Conservation (phyloP, 2,113 vertebrate species). For the Limnothrissa miodon region DNA sequence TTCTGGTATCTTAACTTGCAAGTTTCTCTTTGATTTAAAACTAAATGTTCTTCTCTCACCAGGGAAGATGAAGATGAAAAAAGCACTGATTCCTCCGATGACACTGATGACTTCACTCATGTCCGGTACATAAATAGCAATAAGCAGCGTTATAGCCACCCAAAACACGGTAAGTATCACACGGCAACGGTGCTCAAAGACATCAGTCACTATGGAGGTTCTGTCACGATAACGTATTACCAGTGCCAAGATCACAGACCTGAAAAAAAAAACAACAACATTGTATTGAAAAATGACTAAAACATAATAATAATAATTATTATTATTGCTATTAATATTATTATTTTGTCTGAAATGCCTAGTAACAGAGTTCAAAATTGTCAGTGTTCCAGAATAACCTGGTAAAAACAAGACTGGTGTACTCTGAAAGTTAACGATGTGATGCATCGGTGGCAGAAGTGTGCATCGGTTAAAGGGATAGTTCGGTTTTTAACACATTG, state of each 20-base stretch:
- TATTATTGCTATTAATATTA: too few species aligned
- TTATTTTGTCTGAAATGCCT: too few species aligned
- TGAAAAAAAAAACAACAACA: constrained; percentile 51
- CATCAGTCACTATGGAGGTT: background rate
- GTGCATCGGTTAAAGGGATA: too few species aligned
- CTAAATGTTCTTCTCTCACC: constrained; percentile 65
- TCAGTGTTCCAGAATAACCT: too few species aligned
- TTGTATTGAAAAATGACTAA: background rate
- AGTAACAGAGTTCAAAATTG: too few species aligned
- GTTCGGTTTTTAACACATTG: too few species aligned
- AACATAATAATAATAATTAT: too few species aligned
- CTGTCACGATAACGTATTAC: constrained; percentile 61
- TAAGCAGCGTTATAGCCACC: constrained; percentile 77
- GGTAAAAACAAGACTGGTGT: too few species aligned
- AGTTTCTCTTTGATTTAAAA: background rate
- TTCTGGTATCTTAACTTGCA: background rate
- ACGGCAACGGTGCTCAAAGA: constrained; percentile 65
- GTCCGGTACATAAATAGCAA: constrained; percentile 86
- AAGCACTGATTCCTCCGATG: constrained; percentile 88
- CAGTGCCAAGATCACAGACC: constrained; percentile 83
- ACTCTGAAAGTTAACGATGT: too few species aligned
- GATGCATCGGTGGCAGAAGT: too few species aligned
- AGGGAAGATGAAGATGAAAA: constrained; percentile 97
- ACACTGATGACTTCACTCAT: constrained; percentile 85
- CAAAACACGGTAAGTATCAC: constrained; percentile 77